Percentiles rank a stretch among this genome's conserved stretches.
Evolutionary conservation across 2,797 vertebrate species (phyloP).

Genomic region (Tauraco hartlaubi): DNA sequence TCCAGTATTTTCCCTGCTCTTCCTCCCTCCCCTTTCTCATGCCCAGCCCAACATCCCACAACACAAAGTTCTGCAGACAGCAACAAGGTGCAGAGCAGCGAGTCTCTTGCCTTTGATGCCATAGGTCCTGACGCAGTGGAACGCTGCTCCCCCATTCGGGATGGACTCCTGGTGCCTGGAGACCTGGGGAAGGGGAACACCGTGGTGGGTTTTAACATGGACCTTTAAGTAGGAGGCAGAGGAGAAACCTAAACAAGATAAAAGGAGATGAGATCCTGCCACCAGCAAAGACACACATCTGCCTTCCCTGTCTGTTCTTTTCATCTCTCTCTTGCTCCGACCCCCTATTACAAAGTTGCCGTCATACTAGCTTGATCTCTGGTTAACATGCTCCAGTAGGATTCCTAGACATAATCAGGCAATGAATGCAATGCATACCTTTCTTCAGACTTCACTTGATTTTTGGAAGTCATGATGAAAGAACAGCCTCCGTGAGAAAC

Average conservation of each 20-base stretch:
- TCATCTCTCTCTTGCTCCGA: constrained; percentile 31
- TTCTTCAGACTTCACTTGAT: constrained; percentile 5
- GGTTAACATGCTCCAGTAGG: not conserved
- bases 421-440: not conserved
- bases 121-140: constrained; percentile 99
- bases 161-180: constrained; percentile 95
- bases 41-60: constrained; percentile 69
- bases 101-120: constrained; percentile 99
- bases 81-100: constrained; percentile 83
- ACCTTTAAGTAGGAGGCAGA: constrained; percentile 99
- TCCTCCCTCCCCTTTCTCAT: constrained; percentile 60
- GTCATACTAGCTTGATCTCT: not conserved
- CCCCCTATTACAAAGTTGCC: not conserved
- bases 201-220: constrained; percentile 99
- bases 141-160: constrained; percentile 97
- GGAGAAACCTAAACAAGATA: constrained; percentile 98
- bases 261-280: constrained; percentile 88
- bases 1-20: not conserved
- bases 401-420: not conserved
- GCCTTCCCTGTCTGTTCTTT: constrained; percentile 65
- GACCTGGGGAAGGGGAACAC: constrained; percentile 92
- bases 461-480: not conserved
- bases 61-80: constrained; percentile 77
- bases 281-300: constrained; percentile 80
- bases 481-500: not conserved